Base-by-base conservation (phyloP, 2,797 vertebrate genomes). In the Cirrhinus molitorella region DNA sequence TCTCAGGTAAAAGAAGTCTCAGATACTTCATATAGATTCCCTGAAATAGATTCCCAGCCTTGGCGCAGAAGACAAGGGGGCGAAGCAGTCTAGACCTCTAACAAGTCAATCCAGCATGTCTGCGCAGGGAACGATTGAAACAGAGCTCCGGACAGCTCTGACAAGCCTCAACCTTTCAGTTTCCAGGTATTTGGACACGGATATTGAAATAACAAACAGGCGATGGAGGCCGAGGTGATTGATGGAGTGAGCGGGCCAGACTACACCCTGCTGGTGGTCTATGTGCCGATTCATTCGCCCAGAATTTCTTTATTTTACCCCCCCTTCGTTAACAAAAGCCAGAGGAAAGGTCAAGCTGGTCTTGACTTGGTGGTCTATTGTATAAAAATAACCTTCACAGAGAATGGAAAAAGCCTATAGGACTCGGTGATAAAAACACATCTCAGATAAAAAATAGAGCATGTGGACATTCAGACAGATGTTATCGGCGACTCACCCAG, bases 381-480 rank as follows among this genome's bases (percentile, higher is more conserved):
- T 92, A 85, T 84, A 80, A 85, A 83, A 75, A 88, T 91, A 91
- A 93, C 93, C 92, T 93, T 94, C 91, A 88, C 63, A 57, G 85
- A 83, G 85, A 89, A 86, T 85, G 89, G 77, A 49, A 67, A 77
- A 91, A 87, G 90, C 91, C 88, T 94, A 92, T 92, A 92, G 89
- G 92, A 92, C 85, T 75, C 79, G 67, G 49, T 45, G 79, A 88
- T 80, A 86, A 87, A 87, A 87, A 85, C 71, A 87, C 87, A 89
- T 90, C 92, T 91, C 82, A 91, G 93, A 94, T 93, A 91, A 93
- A 89, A 87, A 81, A 37, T 61, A 89, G 89, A 88, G 55, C 66
- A 87, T 88, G 88, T 83, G 87, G 87, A 91, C 90, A 90, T 83
- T 88, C 89, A 85, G 85, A 86, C 84, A 66, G 88, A 86, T 92